phyloP scores from a whole-genome alignment of 2,797 vertebrate species.

The Clamator glandarius region DNA sequence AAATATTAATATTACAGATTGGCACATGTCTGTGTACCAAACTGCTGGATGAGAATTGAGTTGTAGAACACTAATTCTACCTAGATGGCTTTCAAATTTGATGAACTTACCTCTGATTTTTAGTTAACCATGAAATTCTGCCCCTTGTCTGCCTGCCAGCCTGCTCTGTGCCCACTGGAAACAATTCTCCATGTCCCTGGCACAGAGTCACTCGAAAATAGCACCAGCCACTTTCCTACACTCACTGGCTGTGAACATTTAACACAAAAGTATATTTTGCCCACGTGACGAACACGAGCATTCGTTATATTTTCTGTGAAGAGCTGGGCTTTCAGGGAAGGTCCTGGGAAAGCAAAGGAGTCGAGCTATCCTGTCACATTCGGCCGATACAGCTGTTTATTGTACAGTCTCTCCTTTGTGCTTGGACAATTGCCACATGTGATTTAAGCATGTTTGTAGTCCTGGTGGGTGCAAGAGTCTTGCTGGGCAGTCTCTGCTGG shows the following conservation, averaged over 20 bases:
- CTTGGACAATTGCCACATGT: background rate
- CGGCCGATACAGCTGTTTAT: slow-evolving; percentile 27
- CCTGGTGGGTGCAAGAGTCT: slow-evolving; percentile 28
- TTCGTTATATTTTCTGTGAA: background rate
- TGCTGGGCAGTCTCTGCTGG: background rate
- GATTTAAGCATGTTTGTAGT: slow-evolving; percentile 45
- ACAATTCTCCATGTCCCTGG: accelerated
- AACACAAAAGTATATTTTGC: background rate
- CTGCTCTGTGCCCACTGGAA: background rate
- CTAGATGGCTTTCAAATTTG: background rate
- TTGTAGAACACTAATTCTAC: background rate
- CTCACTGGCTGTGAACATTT: background rate
- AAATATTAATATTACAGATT: background rate
- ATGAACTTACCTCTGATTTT: background rate
- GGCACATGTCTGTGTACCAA: accelerated
- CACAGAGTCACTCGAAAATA: background rate
- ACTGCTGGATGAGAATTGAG: background rate
- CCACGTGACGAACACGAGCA: background rate
- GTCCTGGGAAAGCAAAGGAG: background rate
- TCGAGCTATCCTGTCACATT: background rate
- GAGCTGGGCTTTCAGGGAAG: background rate
- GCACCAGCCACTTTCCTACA: background rate
- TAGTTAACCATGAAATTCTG: background rate
- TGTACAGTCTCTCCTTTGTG: slow-evolving; percentile 28
- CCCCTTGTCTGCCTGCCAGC: too few species aligned